A percentile compares a stretch with the other conserved stretches of the same genome.
Evolutionary conservation across 2,113 vertebrate species (phyloP).

Genomic region (Pleuronectes platessa): DNA sequence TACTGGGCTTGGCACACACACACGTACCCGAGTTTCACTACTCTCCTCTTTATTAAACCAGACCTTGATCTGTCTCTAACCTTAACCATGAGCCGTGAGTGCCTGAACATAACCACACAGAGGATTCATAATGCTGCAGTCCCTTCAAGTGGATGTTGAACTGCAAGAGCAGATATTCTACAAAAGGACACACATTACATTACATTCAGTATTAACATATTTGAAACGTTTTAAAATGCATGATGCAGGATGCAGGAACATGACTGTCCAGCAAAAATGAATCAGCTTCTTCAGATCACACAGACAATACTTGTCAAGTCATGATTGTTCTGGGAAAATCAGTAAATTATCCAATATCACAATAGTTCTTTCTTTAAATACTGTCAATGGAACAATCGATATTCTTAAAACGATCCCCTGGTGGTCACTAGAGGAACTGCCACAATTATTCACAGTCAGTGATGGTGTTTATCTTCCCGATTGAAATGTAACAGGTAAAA

Average conservation of each 20-base stretch:
- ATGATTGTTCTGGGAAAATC: too few species aligned
- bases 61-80: not conserved
- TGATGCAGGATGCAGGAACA: too few species aligned
- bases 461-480: not conserved
- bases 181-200: not conserved
- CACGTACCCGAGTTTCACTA: not conserved
- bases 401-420: not conserved
- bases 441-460: conserved; percentile 2
- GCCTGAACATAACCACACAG: not conserved
- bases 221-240: too few species aligned
- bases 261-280: too few species aligned
- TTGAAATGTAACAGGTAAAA: not conserved
- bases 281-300: too few species aligned
- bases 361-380: too few species aligned
- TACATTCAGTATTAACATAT: not conserved
- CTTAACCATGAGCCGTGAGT: not conserved
- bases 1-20: not conserved
- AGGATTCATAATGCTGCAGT: not conserved
- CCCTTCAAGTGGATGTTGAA: too few species aligned
- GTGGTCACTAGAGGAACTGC: not conserved
- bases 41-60: not conserved
- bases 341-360: too few species aligned
- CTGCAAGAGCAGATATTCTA: too few species aligned
- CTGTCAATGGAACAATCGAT: too few species aligned
- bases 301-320: too few species aligned